Evolutionary conservation across 1,140 invertebrate species (phyloP), one percentile per base, ranked within the genome.

Genomic region (Sitophilus oryzae): DNA sequence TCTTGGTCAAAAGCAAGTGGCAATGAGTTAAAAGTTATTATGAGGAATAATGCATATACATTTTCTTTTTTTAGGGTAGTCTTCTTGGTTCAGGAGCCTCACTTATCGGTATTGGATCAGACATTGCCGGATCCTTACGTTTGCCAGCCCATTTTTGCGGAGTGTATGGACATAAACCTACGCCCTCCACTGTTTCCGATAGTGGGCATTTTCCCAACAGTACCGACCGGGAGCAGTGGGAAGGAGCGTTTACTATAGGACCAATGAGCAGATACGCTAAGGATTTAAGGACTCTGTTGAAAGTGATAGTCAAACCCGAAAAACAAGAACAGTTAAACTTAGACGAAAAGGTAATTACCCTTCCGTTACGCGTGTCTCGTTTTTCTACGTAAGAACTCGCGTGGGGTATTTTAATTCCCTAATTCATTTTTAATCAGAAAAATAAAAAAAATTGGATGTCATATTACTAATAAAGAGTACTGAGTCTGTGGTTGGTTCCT

Each of bases 111-210:
- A 68, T 95, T 2, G 88, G 85, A 9, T 89, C 87, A 2, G 92
- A 95, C 67, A 84, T 93, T 42, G 89, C 82, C 0, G 93, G 92
- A 1, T 91, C 88, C 0, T 79, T 89, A 15, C 74, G 93, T 38
- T 76, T 94, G 58, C 92, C 92, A 0, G 84, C 89, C 4, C 83
- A 87, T 77, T 93, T 89, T 66, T 89, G 83, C 66, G 92, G 92
- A 11, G 78, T 94, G 38, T 93, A 86, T 70, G 89, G 90, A 11
- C 85, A 94, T 63, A 90, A 89, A 68, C 84, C 86, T 1, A 79
- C 83, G 1, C 79, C 84, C 15, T 82, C 82, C 68, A 69, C 75
- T 0, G 66, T 80, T 2, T 82, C 80, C 1, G 71, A 76, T 44
- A 68, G 76, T 56, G 80, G 80, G 64, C 67, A 68, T 59, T 62